Evolutionary conservation across 2,888 invertebrate species (phyloP).

Genomic region (Scaptomyza flava): DNA sequence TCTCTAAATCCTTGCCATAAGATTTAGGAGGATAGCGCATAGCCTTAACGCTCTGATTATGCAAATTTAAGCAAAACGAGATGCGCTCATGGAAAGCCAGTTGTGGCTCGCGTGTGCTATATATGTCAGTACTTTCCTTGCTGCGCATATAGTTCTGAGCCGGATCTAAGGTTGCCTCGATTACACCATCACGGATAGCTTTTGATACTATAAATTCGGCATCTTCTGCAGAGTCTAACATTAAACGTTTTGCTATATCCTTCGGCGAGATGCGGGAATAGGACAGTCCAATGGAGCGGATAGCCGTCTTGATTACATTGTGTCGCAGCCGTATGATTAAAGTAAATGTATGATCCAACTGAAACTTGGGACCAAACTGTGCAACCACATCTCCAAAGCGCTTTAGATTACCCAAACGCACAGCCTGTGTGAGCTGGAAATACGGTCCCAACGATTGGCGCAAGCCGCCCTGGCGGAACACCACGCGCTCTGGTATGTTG

Average conservation of each 20-base stretch:
- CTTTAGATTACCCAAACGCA: slow-evolving; percentile 96
- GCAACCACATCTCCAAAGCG: slow-evolving; percentile 97
- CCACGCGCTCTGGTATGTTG: slow-evolving; percentile 98
- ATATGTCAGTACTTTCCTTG: slow-evolving; percentile 98
- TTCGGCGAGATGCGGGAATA: slow-evolving; percentile 98
- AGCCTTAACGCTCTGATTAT: slow-evolving; percentile 99
- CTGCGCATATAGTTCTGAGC: slow-evolving; percentile 98
- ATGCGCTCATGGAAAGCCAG: slow-evolving; percentile 98
- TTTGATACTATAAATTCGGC: slow-evolving; percentile 99
- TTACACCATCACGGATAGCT: slow-evolving; percentile 98
- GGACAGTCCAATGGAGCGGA: slow-evolving; percentile 97
- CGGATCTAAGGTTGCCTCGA: slow-evolving; percentile 98
- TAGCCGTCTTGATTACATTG: slow-evolving; percentile 99
- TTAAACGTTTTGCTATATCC: slow-evolving; percentile 97
- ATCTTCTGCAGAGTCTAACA: slow-evolving; percentile 97
- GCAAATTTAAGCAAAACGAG: slow-evolving; percentile 98
- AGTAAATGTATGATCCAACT: slow-evolving; percentile 97
- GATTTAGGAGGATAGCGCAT: slow-evolving; percentile 99
- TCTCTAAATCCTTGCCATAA: slow-evolving; percentile 98
- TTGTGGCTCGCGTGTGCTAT: slow-evolving; percentile 98
- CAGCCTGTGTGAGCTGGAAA: slow-evolving; percentile 98
- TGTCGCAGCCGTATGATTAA: slow-evolving; percentile 97
- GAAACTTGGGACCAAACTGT: slow-evolving; percentile 95
- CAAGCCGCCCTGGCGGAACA: slow-evolving; percentile 96
- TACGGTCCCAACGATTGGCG: slow-evolving; percentile 96